phyloP scores from a whole-genome alignment of 2,113 vertebrate genomes.

The Peromyscus californicus region DNA sequence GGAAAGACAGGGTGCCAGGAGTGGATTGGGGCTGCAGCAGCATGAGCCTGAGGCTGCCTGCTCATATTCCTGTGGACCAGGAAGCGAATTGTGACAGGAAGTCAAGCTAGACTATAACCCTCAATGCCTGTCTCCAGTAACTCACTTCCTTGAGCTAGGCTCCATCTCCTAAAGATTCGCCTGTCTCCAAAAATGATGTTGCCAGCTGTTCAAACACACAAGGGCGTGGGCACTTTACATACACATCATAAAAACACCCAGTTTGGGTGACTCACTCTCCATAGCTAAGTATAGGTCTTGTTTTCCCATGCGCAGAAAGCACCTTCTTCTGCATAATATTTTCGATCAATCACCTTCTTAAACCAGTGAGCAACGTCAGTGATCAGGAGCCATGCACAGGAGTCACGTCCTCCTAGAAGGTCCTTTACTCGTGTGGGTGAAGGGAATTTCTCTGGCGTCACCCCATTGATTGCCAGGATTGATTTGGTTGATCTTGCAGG shows the following conservation, averaged over 20 bases:
- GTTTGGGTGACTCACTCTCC: not conserved
- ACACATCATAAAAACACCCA: not conserved
- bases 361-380: not conserved
- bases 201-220: not conserved
- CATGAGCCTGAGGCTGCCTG: not conserved
- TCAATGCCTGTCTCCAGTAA: not conserved
- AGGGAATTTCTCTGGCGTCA: not conserved
- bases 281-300: not conserved
- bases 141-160: not conserved
- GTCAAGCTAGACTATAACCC: too few species aligned
- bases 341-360: not conserved
- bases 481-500: not conserved
- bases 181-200: not conserved
- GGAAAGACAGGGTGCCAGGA: not conserved
- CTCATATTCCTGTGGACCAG: not conserved
- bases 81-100: not conserved
- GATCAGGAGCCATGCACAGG: fast-evolving
- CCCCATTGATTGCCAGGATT: not conserved
- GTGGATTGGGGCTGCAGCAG: not conserved
- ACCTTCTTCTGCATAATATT: not conserved
- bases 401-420: not conserved
- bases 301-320: not conserved
- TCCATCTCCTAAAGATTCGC: not conserved
- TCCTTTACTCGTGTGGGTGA: not conserved
- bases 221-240: not conserved